Conservation (phyloP, 2,113 vertebrate genomes). For the Erinaceus europaeus region DNA sequence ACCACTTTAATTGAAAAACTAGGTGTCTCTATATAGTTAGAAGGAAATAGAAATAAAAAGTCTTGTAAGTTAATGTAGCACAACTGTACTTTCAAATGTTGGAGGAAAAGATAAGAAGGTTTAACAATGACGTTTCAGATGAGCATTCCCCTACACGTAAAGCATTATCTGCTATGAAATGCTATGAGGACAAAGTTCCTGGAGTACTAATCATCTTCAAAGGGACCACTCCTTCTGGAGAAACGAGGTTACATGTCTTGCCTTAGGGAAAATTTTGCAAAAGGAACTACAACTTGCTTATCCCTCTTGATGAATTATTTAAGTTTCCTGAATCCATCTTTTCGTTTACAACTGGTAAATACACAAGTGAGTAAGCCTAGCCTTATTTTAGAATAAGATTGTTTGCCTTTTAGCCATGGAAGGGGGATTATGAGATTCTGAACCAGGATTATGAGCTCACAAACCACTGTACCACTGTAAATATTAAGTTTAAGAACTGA, state of each 20-base stretch:
- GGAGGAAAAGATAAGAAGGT: neutral
- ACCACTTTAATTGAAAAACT: conserved; percentile 60
- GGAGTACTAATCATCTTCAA: neutral
- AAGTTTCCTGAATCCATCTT: neutral
- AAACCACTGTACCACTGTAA: neutral
- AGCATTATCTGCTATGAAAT: neutral
- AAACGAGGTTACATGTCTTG: neutral
- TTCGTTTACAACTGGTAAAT: neutral
- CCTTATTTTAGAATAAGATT: neutral
- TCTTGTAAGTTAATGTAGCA: conserved; percentile 27
- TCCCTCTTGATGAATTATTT: neutral
- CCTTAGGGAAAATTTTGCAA: neutral
- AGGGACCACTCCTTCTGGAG: neutral
- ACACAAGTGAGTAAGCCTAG: neutral
- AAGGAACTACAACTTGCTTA: neutral
- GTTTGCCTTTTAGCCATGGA: neutral
- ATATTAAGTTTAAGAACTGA: neutral
- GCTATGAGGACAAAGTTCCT: neutral
- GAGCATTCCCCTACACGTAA: neutral
- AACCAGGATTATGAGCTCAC: neutral
- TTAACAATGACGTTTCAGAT: neutral
- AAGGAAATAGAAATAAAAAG: conserved; percentile 19
- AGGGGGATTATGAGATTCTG: neutral
- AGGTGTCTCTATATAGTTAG: neutral
- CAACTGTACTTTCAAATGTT: neutral